phyloP scores from a whole-genome alignment of 2,888 invertebrate genomes.

The Digitonthophagus gazella region DNA sequence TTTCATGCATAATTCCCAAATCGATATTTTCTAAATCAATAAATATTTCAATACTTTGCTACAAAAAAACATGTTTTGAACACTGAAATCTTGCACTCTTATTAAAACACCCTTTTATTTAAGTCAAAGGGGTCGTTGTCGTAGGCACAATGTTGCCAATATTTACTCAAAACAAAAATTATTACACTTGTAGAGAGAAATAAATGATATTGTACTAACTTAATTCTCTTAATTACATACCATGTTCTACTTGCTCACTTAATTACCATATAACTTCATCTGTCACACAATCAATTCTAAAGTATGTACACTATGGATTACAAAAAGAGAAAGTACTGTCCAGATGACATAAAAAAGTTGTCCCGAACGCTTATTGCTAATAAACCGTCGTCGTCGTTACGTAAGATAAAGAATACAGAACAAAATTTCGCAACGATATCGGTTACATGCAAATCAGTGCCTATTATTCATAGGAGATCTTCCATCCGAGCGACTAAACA shows the following conservation, averaged over 20 bases:
- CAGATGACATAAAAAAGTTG: not conserved
- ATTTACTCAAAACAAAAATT: no score
- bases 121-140: no score
- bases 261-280: not conserved
- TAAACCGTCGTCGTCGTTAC: not conserved
- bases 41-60: no score
- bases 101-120: no score
- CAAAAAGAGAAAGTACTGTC: not conserved
- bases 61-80: no score
- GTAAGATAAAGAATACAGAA: not conserved
- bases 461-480: not conserved
- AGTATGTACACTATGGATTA: not conserved
- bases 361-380: not conserved
- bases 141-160: no score
- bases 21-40: no score
- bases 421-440: not conserved
- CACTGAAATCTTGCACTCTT: no score
- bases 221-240: not conserved
- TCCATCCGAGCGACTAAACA: not conserved
- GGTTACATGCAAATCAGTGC: not conserved
- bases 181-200: no score
- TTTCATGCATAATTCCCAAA: no score
- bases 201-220: not conserved
- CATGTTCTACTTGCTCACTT: not conserved
- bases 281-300: not conserved